Base-by-base conservation (phyloP, 1,140 invertebrate species). In the Drosophila funebris region DNA sequence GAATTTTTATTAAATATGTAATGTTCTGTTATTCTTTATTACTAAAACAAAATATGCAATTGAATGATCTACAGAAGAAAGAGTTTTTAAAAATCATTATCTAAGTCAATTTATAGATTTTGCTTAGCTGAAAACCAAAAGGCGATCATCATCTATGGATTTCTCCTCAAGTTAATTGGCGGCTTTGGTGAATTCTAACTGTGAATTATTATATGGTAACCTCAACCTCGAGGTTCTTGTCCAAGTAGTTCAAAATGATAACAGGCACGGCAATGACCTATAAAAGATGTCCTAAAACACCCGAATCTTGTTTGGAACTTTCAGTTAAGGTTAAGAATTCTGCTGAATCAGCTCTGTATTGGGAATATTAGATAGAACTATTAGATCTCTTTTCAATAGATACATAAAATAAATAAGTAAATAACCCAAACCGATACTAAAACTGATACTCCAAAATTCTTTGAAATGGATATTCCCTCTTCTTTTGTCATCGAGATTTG, bases 251-350 rank as follows among this genome's bases (percentile, higher is more conserved):
- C 57, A 91, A 91, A 4, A 92, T 76, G 1, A 91, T 69, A 2
- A 92, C 78, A n/a, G 90, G 91, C 36, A 92, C 57, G 7, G 90
- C 57, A 62, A 92, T 84, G 0, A 91, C 91, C 66, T 92, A 5
- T 14, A 4, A 84, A 98, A 98, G 92, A 99, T 98, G 4, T 96
- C 96, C 80, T 97, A 95, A 87, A 97, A 97, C 0, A 98, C 96
- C 87, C 94, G 94, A 24, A 99, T 92, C 94, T 96, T 96, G 77
- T 94, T 94, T 14, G 95, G 93, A n/a, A 64, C 93, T 89, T 50
- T 95, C 92, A 9, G 96, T 95, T 2, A 99, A 92, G 1, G 97
- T 97, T 0, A 99, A 93, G 4, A 88, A 75, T 0, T 43, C 68
- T 0, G 71, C 67, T 0, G 7, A 66, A 22, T 75, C 75, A 2